Evolutionary conservation across 2,888 invertebrate genomes (phyloP), one percentile per base, ranked within the genome.

Genomic region (Phortica okadai): DNA sequence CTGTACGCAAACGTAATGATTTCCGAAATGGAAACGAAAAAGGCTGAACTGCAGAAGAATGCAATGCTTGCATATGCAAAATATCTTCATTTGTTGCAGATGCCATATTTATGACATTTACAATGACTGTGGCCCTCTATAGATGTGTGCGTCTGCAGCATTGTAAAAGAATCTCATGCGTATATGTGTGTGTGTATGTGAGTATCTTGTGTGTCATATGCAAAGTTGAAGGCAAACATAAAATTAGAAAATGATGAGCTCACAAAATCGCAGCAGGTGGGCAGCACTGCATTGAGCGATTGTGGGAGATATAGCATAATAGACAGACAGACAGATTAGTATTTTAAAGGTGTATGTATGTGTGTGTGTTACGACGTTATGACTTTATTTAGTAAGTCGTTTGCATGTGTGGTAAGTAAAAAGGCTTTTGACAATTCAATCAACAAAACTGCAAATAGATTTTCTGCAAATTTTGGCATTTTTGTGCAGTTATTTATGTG

Each of bases 231-330:
- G 14, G 66, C 42, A 66, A 21, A 21, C 50, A 33, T 33, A 21
- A 69, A 69, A 69, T 69, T 69, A 21, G 69, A 50, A 69, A 69
- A 69, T 69, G 45, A 66, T 33, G 41, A 25, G 66, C 66, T 14
- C 2, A 66, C 10, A 6, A 41, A 66, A 11, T 10, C 25, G 16
- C 21, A 62, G 8, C 8, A 50, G 50, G 50, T 50, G n/a, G 16
- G 59, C 54, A 54, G n/a, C 54, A 54, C 54, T 54, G 54, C 59
- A 2, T 59, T 16, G 14, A 59, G 16, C 50, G 50, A 50, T 11
- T 6, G 50, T 50, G 6, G 50, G 14, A 8, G 6, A 8, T 8
- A 11, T 1, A 50, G 5, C 3, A 6, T 5, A 11, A 14, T 50
- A 11, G 14, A 50, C 10, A 50, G 3, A 50, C 6, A 11, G 6